Evolutionary conservation across 2,888 invertebrate species (phyloP), one percentile per base, ranked within the genome.

Genomic region (Drosophila tanythrix): DNA sequence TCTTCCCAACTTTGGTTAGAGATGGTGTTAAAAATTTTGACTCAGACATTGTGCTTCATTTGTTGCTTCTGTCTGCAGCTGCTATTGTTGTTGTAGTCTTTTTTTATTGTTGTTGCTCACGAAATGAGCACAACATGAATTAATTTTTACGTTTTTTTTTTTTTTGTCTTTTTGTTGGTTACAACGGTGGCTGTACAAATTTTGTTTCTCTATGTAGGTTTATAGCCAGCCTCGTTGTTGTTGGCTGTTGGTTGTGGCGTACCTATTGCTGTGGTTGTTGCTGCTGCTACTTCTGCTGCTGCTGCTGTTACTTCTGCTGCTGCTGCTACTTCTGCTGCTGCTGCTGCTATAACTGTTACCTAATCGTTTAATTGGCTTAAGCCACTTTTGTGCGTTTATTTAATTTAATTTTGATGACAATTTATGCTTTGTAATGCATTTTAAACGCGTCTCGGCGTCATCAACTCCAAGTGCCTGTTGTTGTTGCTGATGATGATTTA

Each of bases 301-400:
- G 18, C 3, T 25, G 25, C 66, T 77, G 70, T 68, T 82, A 71
- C 21, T 21, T 1, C 21, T 21, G 21, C 21, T 21, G 21, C 21
- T 13, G 65, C 40, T 70, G n/a, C 1, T 40, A 21, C 2, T 25
- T 15, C 2, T 50, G 53, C 15, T 36, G 36, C 10, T 60, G 53
- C 46, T 63, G 69, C 66, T 77, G 77, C 70, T 82, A 73, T 88
- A 85, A 83, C 83, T 89, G 90, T 89, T 89, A 91, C 91, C 88
- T 89, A 90, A 89, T 89, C 89, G 81, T 91, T 90, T 90, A 91
- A 91, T 89, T 90, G 90, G 90, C 86, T 89, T 88, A 88, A 88
- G 86, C 74, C 77, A 66, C 74, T 79, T 82, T 70, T 61, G 70
- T 59, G 72, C 72, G 73, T 76, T 81, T 78, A 76, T 85, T 81